Conservation (phyloP, 2,888 invertebrate genomes). For the Pomacea canaliculata region DNA sequence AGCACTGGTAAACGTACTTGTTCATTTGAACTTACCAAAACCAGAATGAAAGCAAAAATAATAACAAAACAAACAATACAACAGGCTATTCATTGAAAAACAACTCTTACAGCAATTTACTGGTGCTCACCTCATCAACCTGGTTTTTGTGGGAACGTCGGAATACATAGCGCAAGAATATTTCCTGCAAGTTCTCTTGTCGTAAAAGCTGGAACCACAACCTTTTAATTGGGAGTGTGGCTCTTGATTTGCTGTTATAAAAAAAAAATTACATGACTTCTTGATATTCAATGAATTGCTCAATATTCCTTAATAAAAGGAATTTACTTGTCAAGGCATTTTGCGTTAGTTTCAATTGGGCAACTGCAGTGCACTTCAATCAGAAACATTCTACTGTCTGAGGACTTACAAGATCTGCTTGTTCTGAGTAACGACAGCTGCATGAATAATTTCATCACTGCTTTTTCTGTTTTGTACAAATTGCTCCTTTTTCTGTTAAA, state of each 20-base stretch:
- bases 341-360: too few relatives aligned
- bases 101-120: background rate
- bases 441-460: too few relatives aligned
- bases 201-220: conserved; percentile 94
- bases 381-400: too few relatives aligned
- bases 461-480: too few relatives aligned
- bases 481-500: too few relatives aligned
- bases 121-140: conserved; percentile 38
- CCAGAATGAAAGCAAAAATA: background rate
- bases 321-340: too few relatives aligned
- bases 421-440: too few relatives aligned
- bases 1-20: background rate
- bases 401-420: too few relatives aligned
- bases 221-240: conserved; percentile 78
- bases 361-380: too few relatives aligned
- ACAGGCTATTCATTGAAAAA: background rate
- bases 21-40: too few relatives aligned
- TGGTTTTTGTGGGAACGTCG: conserved; percentile 47
- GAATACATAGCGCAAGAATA: conserved; percentile 95
- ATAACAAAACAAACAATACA: background rate
- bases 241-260: conserved; percentile 56
- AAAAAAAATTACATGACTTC: background rate
- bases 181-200: conserved; percentile 92
- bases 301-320: too few relatives aligned
- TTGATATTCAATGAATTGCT: too few relatives aligned